phyloP scores from a whole-genome alignment of 2,113 vertebrate genomes.

The Pampusana beccarii region DNA sequence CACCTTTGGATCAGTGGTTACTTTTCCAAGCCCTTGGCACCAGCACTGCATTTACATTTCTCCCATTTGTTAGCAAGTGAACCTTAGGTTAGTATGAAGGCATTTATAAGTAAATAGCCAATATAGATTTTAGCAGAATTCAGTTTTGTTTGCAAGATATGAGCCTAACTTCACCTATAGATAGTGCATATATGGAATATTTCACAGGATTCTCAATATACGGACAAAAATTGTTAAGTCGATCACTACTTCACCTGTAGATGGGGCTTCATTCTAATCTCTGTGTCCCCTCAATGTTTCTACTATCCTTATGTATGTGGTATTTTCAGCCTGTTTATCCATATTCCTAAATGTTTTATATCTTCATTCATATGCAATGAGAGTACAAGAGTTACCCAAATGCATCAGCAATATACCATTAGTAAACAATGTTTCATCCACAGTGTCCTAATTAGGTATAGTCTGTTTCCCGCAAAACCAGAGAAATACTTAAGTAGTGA shows the following conservation, averaged over 20 bases:
- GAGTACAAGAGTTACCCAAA: background rate
- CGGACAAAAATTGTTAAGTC: background rate
- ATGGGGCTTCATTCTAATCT: background rate
- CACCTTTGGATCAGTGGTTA: background rate
- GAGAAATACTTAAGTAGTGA: background rate
- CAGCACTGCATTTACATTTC: background rate
- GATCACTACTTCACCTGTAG: background rate
- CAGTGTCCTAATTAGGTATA: background rate
- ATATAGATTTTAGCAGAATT: background rate
- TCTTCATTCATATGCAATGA: background rate
- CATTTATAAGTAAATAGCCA: background rate
- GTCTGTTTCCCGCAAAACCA: background rate
- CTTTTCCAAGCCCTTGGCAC: background rate
- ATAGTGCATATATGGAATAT: background rate
- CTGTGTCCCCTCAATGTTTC: background rate
- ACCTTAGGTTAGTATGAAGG: background rate
- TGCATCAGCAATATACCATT: background rate
- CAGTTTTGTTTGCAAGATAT: background rate
- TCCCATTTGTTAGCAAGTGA: background rate
- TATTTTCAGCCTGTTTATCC: background rate
- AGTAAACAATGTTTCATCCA: background rate
- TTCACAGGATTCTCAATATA: background rate
- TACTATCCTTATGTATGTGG: background rate
- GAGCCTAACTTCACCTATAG: background rate
- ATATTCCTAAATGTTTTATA: background rate